Percentiles rank a stretch among this genome's conserved stretches.
Conservation (phyloP, 2,888 invertebrate species). For the Dicyrtomina minuta region DNA sequence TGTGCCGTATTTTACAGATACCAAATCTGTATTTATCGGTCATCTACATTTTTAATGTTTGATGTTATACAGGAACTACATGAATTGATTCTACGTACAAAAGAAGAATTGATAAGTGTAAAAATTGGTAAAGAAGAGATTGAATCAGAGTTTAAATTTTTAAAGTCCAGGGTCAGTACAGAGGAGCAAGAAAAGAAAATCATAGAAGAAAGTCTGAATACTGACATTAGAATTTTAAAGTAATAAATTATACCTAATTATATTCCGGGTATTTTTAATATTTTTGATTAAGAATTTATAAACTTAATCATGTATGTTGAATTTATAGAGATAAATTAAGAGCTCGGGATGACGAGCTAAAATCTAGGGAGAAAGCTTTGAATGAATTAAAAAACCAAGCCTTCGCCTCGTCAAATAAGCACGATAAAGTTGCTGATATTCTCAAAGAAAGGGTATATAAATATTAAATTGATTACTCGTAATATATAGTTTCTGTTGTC, state of each 20-base stretch:
- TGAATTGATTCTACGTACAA: conserved; percentile 75
- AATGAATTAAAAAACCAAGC: conserved; percentile 15
- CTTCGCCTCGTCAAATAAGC: neutral
- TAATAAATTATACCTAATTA: too few relatives aligned
- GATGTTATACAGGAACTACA: conserved; percentile 71
- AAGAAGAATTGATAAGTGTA: conserved; percentile 87
- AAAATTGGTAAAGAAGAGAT: conserved; percentile 80
- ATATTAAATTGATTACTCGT: neutral
- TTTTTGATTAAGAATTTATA: too few relatives aligned
- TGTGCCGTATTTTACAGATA: too few relatives aligned
- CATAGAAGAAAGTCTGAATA: conserved; percentile 60
- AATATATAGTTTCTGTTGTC: neutral
- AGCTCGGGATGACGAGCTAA: conserved; percentile 21
- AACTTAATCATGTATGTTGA: too few relatives aligned
- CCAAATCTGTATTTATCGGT: neutral
- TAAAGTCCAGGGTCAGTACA: conserved; percentile 61
- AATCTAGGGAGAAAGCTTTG: neutral
- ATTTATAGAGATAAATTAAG: conserved; percentile 20
- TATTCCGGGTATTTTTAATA: too few relatives aligned
- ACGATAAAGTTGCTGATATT: conserved; percentile 11
- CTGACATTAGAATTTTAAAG: conserved; percentile 59
- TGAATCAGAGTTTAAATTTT: conserved; percentile 63
- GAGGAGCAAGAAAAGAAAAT: conserved; percentile 62
- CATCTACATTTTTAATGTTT: neutral
- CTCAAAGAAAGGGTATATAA: conserved; percentile 23